These are phyloP conservation scores for Xylophagus ater DNA, from an alignment of 2,888 invertebrate genomes.

Conservation along the genomic window DNA sequence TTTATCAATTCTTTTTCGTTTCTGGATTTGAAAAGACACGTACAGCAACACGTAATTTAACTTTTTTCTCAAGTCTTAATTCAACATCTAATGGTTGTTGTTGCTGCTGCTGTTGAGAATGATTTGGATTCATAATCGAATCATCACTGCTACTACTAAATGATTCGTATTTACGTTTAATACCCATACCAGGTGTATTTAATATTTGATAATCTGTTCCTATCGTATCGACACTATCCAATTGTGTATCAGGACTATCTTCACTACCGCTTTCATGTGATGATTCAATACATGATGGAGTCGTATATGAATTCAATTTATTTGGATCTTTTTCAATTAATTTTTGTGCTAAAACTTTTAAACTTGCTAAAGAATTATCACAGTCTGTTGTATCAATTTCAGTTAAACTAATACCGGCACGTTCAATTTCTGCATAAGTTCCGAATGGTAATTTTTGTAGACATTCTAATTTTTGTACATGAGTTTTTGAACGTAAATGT, in stretches of 20 bases:
- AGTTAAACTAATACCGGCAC: conserved; percentile 78
- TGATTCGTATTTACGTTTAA: conserved; percentile 18
- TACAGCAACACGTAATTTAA: no score
- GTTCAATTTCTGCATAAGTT: conserved; percentile 86
- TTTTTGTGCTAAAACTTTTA: conserved; percentile 69
- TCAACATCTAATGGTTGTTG: no score
- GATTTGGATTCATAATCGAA: conserved; percentile 2
- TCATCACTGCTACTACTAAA: conserved; percentile 14
- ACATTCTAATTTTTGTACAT: conserved; percentile 88
- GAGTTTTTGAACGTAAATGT: conserved; percentile 91
- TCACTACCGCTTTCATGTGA: conserved; percentile 17
- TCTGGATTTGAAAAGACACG: no score
- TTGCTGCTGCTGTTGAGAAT: conserved; percentile 27
- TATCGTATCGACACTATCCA: conserved; percentile 1
- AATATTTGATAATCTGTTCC: neutral
- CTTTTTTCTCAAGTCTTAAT: no score
- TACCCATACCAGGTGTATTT: conserved; percentile 4
- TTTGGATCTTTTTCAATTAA: conserved; percentile 71
- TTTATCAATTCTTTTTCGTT: no score
- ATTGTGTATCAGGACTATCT: conserved; percentile 10
- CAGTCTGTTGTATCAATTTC: conserved; percentile 96
- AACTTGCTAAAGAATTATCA: conserved; percentile 83
- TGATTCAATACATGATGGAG: conserved; percentile 30
- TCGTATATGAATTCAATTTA: conserved; percentile 49
- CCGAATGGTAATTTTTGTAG: conserved; percentile 88